A percentile compares a stretch with the other conserved stretches of the same genome.
Conservation (phyloP, 64 coral and sea anemone genomes). For the Anthopleura sola region DNA sequence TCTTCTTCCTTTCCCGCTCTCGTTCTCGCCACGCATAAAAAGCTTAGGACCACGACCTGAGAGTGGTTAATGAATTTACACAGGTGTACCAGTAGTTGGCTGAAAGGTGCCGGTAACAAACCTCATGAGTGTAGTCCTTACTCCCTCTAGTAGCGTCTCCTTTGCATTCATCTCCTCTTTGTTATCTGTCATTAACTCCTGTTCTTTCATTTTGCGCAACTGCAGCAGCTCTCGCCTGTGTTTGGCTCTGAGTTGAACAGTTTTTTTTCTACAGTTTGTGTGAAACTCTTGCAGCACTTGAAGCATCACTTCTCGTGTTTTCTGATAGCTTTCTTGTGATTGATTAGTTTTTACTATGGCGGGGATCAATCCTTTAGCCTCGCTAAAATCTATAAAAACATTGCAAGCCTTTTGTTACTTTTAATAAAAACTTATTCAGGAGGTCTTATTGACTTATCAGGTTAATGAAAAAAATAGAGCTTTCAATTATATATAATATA, state of each 20-base stretch:
- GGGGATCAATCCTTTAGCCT: background rate
- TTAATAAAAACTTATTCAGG: background rate
- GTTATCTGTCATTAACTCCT: constrained; percentile 1
- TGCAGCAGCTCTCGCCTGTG: constrained; percentile 53
- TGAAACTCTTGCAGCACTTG: constrained; percentile 65
- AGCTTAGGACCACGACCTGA: too few species aligned
- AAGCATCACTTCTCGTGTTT: constrained; percentile 52
- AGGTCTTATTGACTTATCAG: too few species aligned
- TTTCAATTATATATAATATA: too few species aligned
- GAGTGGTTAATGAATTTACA: background rate
- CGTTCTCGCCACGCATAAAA: too few species aligned
- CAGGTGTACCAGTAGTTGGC: background rate
- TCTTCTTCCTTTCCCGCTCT: background rate
- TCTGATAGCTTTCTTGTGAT: background rate
- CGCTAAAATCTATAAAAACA: constrained; percentile 2
- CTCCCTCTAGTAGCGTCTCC: background rate
- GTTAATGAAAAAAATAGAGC: too few species aligned
- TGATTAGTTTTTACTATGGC: background rate
- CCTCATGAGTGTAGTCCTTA: background rate
- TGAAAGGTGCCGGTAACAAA: background rate
- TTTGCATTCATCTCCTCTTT: background rate
- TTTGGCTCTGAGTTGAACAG: constrained; percentile 58
- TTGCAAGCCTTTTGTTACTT: background rate
- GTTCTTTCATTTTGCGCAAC: constrained; percentile 61
- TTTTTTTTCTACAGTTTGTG: constrained; percentile 42